Evolutionary conservation across 2,888 invertebrate species (phyloP).

Genomic region (Drosophila atripex): DNA sequence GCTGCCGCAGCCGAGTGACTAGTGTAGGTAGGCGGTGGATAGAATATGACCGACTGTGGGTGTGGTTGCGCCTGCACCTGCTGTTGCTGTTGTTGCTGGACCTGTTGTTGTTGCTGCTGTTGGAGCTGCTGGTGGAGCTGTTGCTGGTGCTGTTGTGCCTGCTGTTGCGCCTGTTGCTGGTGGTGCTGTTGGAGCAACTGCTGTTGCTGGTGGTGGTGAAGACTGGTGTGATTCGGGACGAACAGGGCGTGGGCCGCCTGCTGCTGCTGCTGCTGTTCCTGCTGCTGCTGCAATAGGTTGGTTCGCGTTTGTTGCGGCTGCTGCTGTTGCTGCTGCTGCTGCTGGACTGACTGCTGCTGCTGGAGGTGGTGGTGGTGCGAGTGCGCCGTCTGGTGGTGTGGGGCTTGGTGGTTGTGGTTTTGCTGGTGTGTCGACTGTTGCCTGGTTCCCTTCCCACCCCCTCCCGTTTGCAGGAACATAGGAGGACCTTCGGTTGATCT

Average conservation of each 20-base stretch:
- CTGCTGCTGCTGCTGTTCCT: conserved; percentile 46
- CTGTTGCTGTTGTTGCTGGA: conserved; percentile 39
- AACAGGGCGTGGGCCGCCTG: conserved; percentile 55
- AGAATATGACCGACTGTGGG: conserved; percentile 52
- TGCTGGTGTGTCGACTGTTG: conserved; percentile 76
- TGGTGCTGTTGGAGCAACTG: conserved; percentile 52
- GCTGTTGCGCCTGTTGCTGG: conserved; percentile 51
- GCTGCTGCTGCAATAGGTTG: conserved; percentile 46
- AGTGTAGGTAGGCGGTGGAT: conserved; percentile 49
- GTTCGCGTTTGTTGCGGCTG: conserved; percentile 49
- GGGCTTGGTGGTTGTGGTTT: conserved; percentile 73
- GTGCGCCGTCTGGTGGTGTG: conserved; percentile 64
- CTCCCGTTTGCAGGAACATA: conserved; percentile 82
- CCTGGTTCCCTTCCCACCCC: conserved; percentile 83
- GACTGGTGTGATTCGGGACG: conserved; percentile 40
- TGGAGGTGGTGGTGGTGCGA: conserved; percentile 52
- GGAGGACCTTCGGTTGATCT: conserved; percentile 82
- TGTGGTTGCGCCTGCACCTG: conserved; percentile 43
- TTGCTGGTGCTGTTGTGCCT: conserved; percentile 48
- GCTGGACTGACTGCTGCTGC: conserved; percentile 49
- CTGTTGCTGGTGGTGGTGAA: conserved; percentile 46
- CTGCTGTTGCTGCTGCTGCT: conserved; percentile 55
- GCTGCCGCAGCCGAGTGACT: conserved; percentile 58
- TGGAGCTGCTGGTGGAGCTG: conserved; percentile 50
- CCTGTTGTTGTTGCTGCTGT: conserved; percentile 48